These are phyloP conservation scores for Brachymystax lenok DNA, from an alignment of 2,797 vertebrate species.

Conservation along the genomic window DNA sequence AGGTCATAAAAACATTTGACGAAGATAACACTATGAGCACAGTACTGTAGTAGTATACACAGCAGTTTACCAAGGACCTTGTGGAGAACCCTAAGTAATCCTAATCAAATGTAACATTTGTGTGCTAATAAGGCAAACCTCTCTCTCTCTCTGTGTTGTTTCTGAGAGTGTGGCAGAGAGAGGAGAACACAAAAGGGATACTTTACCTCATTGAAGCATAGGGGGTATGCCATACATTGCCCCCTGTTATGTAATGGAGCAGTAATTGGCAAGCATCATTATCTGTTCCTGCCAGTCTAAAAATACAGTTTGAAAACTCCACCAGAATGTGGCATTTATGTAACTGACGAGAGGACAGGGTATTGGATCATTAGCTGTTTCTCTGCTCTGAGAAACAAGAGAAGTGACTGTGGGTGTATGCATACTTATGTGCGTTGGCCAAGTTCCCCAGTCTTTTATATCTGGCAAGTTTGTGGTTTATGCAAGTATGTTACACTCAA, in stretches of 20 bases:
- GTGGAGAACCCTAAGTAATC: slow-evolving; percentile 2
- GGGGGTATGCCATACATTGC: slow-evolving; percentile 19
- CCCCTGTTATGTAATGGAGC: slow-evolving; percentile 57
- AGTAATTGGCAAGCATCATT: slow-evolving; percentile 64
- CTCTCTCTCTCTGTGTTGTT: not conserved
- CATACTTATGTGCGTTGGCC: too few species aligned
- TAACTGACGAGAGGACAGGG: slow-evolving; percentile 58
- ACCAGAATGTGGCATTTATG: slow-evolving; percentile 65
- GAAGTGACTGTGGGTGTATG: slow-evolving; percentile 50
- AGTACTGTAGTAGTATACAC: not conserved
- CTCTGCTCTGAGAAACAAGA: slow-evolving; percentile 53
- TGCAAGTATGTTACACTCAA: not conserved
- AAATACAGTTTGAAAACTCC: slow-evolving; percentile 60
- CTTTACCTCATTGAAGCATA: too few species aligned
- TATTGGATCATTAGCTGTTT: slow-evolving; percentile 57
- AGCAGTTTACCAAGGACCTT: slow-evolving; percentile 1
- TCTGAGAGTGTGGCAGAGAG: not conserved
- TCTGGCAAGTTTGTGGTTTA: too few species aligned
- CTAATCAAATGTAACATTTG: not conserved
- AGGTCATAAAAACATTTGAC: not conserved
- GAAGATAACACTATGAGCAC: too few species aligned
- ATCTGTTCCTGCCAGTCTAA: slow-evolving; percentile 56
- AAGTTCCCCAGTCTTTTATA: too few species aligned
- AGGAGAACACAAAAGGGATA: too few species aligned
- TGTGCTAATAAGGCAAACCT: not conserved